Evolutionary conservation across 2,113 vertebrate species (phyloP), one percentile per base, ranked within the genome.

Genomic region (Bubalus kerabau): DNA sequence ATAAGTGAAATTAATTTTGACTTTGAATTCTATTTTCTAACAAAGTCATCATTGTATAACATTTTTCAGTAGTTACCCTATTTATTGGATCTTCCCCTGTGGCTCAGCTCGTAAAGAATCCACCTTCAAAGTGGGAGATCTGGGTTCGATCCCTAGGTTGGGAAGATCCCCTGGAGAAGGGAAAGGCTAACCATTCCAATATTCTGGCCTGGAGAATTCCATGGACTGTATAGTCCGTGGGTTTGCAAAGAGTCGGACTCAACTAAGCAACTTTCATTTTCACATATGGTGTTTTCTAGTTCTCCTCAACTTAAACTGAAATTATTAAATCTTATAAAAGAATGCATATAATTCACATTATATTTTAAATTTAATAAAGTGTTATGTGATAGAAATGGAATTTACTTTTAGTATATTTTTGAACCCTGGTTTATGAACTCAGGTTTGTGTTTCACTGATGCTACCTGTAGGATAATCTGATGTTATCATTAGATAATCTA

Each of bases 401-500:
- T 56, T 94, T 92, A 9, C 7, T 84, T 87, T 74, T 62, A 74
- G 62, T 15, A 8, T 81, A 60, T 36, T 93, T 94, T 83, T 48
- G 30, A 93, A 67, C 3, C 8, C 7, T 46, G 87, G 1, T 32
- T 81, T 87, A 46, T 83, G n/a, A 36, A 92, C 23, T 12, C 8
- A n/a, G 16, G 3, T 83, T 40, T 87, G 12, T 52, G 19, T 3
- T 40, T 94, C 56, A 78, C 30, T 76, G 36, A 12, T 67, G 14
- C 9, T 59, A 4, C 2, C 19, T 92, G 4, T 19, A 26, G 4
- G 50, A 43, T 60, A n/a, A 85, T 28, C 64, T 40, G 87, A 84
- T 48, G 90, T 85, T 97, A 95, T 50, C 16, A 30, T 93, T 98
- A 96, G 32, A 0, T 78, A 26, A 12, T 43, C 1, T 76, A 10